Conservation (phyloP, 2,888 invertebrate genomes). For the Hydraecia micacea region DNA sequence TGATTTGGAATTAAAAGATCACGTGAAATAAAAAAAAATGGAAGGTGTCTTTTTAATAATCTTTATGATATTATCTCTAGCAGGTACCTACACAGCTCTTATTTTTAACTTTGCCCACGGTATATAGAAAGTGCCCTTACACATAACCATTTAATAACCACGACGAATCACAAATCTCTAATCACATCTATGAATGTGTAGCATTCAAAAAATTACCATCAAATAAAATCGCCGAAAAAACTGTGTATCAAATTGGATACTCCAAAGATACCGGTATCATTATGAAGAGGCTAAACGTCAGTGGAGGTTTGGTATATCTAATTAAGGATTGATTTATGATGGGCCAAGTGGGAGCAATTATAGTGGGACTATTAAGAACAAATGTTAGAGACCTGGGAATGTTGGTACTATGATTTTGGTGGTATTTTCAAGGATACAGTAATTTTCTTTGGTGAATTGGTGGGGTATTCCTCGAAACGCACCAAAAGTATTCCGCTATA, state of each 20-base stretch:
- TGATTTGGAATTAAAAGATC: background rate
- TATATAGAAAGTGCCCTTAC: slow-evolving; percentile 22
- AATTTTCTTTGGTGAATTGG: background rate
- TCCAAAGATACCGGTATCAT: slow-evolving; percentile 68
- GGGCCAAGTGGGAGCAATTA: slow-evolving; percentile 79
- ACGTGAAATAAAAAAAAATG: background rate
- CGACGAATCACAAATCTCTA: slow-evolving; percentile 53
- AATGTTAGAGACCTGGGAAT: slow-evolving; percentile 66
- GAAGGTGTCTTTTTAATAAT: background rate
- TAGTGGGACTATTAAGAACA: slow-evolving; percentile 73
- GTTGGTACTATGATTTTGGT: slow-evolving; percentile 32
- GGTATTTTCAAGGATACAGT: slow-evolving; percentile 44
- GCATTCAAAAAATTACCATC: slow-evolving; percentile 55
- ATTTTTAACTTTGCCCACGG: background rate
- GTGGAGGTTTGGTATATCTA: slow-evolving; percentile 74
- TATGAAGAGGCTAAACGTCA: slow-evolving; percentile 69
- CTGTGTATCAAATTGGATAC: slow-evolving; percentile 61
- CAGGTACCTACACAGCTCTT: background rate
- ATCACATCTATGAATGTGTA: slow-evolving; percentile 60
- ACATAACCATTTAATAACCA: slow-evolving; percentile 33
- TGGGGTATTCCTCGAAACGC: background rate
- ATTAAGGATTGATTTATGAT: slow-evolving; percentile 81
- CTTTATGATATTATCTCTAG: background rate
- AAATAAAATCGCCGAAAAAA: slow-evolving; percentile 65
- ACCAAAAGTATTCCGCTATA: too few relatives aligned